These are phyloP conservation scores for Panorpa germanica DNA, from an alignment of 2,888 invertebrate species.

Conservation along the genomic window DNA sequence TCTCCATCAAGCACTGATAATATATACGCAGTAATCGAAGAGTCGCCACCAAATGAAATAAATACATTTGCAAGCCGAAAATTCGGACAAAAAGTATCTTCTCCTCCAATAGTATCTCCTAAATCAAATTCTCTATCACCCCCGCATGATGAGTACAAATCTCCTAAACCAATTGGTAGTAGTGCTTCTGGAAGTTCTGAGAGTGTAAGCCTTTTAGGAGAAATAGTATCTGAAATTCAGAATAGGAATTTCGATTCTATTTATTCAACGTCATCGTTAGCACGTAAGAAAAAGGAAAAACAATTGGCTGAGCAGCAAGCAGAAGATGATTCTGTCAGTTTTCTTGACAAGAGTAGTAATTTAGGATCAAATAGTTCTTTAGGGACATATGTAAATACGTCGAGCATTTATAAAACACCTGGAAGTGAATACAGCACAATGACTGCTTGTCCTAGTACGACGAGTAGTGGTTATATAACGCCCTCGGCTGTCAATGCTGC, in stretches of 20 bases:
- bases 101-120: conserved; percentile 20
- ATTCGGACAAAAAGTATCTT: conserved; percentile 14
- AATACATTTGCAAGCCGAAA: conserved; percentile 21
- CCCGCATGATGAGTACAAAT: conserved; percentile 27
- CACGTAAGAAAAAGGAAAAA: conserved; percentile 35
- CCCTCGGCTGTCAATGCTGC: conserved; percentile 54
- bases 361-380: conserved; percentile 15
- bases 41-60: conserved; percentile 34
- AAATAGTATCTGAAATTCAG: conserved; percentile 77
- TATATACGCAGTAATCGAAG: conserved; percentile 77
- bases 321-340: conserved; percentile 22
- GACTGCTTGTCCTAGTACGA: conserved; percentile 35
- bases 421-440: conserved; percentile 45
- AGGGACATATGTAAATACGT: conserved; percentile 41
- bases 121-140: conserved; percentile 25
- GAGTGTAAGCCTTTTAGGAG: conserved; percentile 61
- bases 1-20: conserved; percentile 43
- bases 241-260: conserved; percentile 73
- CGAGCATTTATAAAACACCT: conserved; percentile 32
- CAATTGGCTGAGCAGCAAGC: conserved; percentile 20
- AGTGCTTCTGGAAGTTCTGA: conserved; percentile 36
- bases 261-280: conserved; percentile 58
- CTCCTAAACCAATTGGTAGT: conserved; percentile 24
- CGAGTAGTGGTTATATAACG: conserved; percentile 54
- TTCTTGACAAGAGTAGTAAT: conserved; percentile 13